phyloP scores from a whole-genome alignment of 2,888 invertebrate genomes.

The Conistra vaccinii region DNA sequence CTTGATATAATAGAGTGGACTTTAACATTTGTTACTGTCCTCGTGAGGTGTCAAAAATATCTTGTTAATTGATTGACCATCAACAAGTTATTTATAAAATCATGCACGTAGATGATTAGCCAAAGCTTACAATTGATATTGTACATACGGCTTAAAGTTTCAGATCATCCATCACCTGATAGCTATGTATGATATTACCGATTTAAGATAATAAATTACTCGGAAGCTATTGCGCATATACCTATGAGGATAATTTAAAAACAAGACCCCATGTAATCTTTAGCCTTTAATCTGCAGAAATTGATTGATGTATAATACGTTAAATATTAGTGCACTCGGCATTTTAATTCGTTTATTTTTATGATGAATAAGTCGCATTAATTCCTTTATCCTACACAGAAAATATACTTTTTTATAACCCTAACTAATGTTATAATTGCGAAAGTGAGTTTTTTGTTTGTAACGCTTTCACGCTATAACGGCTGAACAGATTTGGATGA shows the following conservation, averaged over 20 bases:
- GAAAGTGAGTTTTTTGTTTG: no score
- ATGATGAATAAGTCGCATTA: background rate
- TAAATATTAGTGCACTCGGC: background rate
- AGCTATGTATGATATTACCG: background rate
- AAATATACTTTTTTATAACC: no score
- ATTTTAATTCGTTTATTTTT: background rate
- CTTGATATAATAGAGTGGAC: no score
- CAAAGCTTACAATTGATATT: background rate
- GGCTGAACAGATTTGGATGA: no score
- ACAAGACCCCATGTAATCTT: constrained; percentile 7
- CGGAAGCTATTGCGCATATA: background rate
- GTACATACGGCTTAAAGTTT: background rate
- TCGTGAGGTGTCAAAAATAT: background rate
- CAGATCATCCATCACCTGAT: background rate
- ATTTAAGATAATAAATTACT: constrained; percentile 18
- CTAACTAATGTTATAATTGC: no score
- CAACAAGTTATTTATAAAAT: background rate
- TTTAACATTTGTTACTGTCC: background rate
- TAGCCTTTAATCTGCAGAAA: constrained; percentile 1
- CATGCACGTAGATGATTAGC: background rate
- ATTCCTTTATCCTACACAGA: background rate
- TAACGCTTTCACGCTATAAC: no score
- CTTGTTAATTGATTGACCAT: no score
- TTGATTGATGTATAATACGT: constrained; percentile 13
- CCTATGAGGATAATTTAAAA: background rate